A percentile compares a stretch with the other conserved stretches of the same genome.
Conservation (phyloP, 1,140 invertebrate species). For the Heliothis subflexa region DNA sequence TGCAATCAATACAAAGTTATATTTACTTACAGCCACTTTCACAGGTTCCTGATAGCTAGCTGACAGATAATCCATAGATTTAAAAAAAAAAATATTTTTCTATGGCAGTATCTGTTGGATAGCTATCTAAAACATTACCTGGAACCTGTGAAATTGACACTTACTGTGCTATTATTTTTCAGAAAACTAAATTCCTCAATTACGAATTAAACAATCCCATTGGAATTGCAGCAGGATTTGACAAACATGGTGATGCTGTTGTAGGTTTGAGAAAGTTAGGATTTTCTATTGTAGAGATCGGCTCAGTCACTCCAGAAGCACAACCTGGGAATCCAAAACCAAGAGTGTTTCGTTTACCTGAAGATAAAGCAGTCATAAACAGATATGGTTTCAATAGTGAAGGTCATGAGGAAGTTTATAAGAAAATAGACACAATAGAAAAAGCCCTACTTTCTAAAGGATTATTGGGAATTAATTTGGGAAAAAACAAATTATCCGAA, state of each 20-base stretch:
- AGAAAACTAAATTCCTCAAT: constrained; percentile 91
- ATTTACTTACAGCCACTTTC: not conserved
- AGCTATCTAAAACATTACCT: no score
- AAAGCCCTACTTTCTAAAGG: constrained; percentile 85
- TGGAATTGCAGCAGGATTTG: constrained; percentile 99
- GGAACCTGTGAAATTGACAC: no score
- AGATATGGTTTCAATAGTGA: constrained; percentile 98
- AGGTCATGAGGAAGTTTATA: constrained; percentile 92
- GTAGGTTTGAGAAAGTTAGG: constrained; percentile 93
- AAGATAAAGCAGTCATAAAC: constrained; percentile 97
- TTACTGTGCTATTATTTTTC: constrained; percentile 53
- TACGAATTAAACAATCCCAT: constrained; percentile 94
- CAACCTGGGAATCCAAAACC: constrained; percentile 97
- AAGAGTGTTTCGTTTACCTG: constrained; percentile 94
- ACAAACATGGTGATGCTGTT: constrained; percentile 98
- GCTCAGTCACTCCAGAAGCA: constrained; percentile 97
- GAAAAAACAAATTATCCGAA: constrained; percentile 96
- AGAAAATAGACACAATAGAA: constrained; percentile 88
- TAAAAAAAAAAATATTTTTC: not conserved
- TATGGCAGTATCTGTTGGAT: no score
- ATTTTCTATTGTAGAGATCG: constrained; percentile 98
- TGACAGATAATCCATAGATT: not conserved
- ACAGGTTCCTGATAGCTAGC: no score
- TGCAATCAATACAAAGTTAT: constrained; percentile 28
- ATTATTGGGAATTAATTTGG: constrained; percentile 96